phyloP scores from a whole-genome alignment of 2,113 vertebrate genomes.

The Ageneiosus marmoratus region DNA sequence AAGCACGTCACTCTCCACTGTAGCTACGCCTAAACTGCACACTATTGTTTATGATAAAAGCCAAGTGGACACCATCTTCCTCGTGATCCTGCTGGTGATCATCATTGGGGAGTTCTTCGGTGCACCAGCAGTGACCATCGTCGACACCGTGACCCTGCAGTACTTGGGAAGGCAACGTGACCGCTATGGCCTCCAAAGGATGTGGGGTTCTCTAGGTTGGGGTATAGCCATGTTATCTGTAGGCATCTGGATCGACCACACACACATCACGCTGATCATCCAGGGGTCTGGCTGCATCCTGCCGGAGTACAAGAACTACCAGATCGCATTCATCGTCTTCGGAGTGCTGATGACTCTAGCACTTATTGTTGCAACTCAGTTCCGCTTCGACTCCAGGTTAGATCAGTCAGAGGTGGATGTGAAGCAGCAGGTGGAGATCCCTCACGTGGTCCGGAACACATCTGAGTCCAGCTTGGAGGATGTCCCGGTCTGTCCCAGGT shows the following conservation, averaged over 20 bases:
- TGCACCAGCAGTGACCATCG: slow-evolving; percentile 93
- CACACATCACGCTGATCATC: slow-evolving; percentile 70
- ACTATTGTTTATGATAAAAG: slow-evolving; percentile 72
- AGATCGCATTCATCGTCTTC: slow-evolving; percentile 92
- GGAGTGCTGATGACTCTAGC: slow-evolving; percentile 91
- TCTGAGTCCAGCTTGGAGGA: slow-evolving; percentile 63
- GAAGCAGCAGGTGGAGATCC: slow-evolving; percentile 62
- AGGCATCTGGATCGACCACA: slow-evolving; percentile 95
- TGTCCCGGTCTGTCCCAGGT: slow-evolving; percentile 45
- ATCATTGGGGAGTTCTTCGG: slow-evolving; percentile 98
- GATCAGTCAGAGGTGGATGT: slow-evolving; percentile 7
- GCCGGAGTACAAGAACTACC: slow-evolving; percentile 89
- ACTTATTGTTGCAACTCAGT: slow-evolving; percentile 89
- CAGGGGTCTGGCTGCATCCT: slow-evolving; percentile 78
- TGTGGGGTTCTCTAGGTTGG: slow-evolving; percentile 99
- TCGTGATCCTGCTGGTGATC: slow-evolving; percentile 90
- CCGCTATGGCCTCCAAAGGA: slow-evolving; percentile 93
- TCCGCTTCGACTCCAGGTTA: slow-evolving; percentile 78
- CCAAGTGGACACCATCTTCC: slow-evolving; percentile 89
- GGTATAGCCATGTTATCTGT: slow-evolving; percentile 93
- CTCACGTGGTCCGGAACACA: slow-evolving; percentile 69
- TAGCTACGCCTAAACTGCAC: slow-evolving; percentile 36
- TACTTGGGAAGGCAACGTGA: slow-evolving; percentile 91
- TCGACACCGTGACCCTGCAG: slow-evolving; percentile 94
- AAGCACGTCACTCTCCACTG: neutral